Evolutionary conservation across 2,888 invertebrate species (phyloP).

Genomic region (Dicyrtomina minuta): DNA sequence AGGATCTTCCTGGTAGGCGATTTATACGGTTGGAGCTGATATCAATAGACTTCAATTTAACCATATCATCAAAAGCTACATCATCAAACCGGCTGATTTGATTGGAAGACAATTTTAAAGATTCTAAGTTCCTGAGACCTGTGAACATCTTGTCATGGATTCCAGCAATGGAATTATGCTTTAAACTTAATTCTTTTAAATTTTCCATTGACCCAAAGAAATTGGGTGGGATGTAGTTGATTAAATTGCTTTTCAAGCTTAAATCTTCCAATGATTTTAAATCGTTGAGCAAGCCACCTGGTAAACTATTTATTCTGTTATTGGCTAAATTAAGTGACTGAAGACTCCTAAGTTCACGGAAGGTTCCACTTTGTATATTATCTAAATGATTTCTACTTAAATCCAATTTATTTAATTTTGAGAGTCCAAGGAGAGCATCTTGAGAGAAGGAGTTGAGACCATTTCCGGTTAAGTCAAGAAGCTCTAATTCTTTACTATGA

Average conservation of each 20-base stretch:
- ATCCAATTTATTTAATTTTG: slow-evolving; percentile 72
- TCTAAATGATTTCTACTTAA: slow-evolving; percentile 73
- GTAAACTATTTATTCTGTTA: slow-evolving; percentile 53
- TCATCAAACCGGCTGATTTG: slow-evolving; percentile 70
- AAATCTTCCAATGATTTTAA: slow-evolving; percentile 47
- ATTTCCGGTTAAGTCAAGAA: slow-evolving; percentile 74
- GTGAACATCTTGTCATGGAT: slow-evolving; percentile 42
- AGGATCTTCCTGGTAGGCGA: slow-evolving; percentile 64
- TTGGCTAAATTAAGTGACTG: slow-evolving; percentile 75
- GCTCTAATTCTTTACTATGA: slow-evolving; percentile 47
- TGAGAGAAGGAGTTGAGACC: slow-evolving; percentile 70
- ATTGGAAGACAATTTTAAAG: slow-evolving; percentile 71
- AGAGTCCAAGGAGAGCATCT: slow-evolving; percentile 70
- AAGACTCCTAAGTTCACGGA: slow-evolving; percentile 71
- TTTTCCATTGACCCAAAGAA: slow-evolving; percentile 44
- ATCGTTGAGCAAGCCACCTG: slow-evolving; percentile 44
- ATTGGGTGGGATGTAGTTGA: slow-evolving; percentile 46
- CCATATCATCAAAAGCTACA: slow-evolving; percentile 69
- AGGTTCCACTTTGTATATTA: slow-evolving; percentile 72
- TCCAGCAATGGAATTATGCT: slow-evolving; percentile 47
- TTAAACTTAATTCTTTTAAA: slow-evolving; percentile 49
- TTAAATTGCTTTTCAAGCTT: slow-evolving; percentile 53
- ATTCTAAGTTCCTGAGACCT: slow-evolving; percentile 47
- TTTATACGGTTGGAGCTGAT: slow-evolving; percentile 73
- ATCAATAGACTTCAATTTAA: slow-evolving; percentile 71